Conservation (phyloP, 2,113 vertebrate species). For the Pantherophis guttatus region DNA sequence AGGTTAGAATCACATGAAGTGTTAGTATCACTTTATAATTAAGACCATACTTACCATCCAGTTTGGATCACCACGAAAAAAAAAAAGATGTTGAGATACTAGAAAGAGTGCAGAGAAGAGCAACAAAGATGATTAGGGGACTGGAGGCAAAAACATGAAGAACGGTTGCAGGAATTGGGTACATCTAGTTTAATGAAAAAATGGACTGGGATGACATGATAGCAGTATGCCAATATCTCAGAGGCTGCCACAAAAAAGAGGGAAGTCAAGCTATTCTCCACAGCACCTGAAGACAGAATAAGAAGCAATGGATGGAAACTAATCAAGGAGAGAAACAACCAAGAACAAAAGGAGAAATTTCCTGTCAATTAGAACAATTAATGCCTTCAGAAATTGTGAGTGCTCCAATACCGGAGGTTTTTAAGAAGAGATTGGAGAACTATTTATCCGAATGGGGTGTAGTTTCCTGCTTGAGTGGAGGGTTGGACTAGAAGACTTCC, state of each 20-base stretch:
- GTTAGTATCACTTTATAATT: too few species aligned
- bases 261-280: neutral
- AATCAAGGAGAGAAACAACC: neutral
- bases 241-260: neutral
- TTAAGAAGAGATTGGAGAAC: neutral
- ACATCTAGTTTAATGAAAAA: neutral
- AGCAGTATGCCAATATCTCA: neutral
- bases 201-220: neutral
- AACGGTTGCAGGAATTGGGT: neutral
- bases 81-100: neutral
- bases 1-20: too few species aligned
- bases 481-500: neutral
- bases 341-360: neutral
- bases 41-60: neutral
- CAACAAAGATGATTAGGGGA: neutral
- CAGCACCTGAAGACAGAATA: neutral
- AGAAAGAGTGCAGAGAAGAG: neutral
- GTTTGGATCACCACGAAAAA: neutral
- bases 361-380: neutral
- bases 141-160: neutral
- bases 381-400: neutral
- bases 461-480: neutral
- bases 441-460: neutral
- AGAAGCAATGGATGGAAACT: neutral
- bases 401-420: neutral